Percentiles rank a stretch among this genome's conserved stretches.
Conservation (phyloP, 2,113 vertebrate genomes). For the Scalopus aquaticus region DNA sequence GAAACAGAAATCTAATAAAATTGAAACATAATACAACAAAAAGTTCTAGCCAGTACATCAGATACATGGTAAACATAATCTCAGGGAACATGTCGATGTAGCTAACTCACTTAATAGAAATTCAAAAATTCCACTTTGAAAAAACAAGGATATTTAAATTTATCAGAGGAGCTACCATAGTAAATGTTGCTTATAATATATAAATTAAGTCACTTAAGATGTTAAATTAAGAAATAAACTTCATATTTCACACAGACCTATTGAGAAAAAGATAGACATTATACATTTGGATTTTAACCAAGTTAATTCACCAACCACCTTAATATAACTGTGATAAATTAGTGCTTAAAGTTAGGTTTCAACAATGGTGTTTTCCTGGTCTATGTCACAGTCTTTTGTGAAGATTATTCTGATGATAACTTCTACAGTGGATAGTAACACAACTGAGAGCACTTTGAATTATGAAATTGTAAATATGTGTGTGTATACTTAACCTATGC, state of each 20-base stretch:
- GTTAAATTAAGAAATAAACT: neutral
- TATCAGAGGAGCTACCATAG: neutral
- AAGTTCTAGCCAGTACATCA: neutral
- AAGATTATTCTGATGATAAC: neutral
- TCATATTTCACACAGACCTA: neutral
- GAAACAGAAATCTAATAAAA: neutral
- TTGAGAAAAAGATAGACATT: neutral
- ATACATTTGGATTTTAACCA: neutral
- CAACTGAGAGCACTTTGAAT: neutral
- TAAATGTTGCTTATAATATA: neutral
- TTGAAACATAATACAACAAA: neutral
- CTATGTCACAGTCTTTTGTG: neutral
- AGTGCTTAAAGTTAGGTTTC: neutral
- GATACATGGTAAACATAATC: constrained; percentile 24
- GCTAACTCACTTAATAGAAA: neutral
- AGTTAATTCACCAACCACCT: constrained; percentile 23
- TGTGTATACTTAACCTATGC: constrained; percentile 33
- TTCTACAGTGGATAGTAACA: constrained; percentile 9
- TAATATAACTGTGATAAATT: neutral
- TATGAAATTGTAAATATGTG: neutral
- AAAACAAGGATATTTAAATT: neutral
- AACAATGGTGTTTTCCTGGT: neutral
- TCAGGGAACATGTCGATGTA: neutral
- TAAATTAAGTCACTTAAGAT: neutral
- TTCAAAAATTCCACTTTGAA: neutral